Evolutionary conservation across 1,140 invertebrate genomes (phyloP), one percentile per base, ranked within the genome.

Genomic region (Aphis gossypii): DNA sequence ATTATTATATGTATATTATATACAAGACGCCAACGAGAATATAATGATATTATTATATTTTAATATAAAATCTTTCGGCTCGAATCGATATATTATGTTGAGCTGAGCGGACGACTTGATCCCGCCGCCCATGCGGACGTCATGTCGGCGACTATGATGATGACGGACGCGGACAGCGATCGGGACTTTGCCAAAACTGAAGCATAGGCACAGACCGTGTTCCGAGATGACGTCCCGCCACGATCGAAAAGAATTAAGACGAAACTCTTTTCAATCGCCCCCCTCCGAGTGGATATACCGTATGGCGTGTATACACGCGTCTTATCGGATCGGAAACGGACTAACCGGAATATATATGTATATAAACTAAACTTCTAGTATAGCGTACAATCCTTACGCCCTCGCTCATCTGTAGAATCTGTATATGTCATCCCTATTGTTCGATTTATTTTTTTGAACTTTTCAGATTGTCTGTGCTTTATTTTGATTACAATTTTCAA

Each of bases 141-240:
- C 87, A 54, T 89, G n/a, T 35, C 30, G n/a, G 35, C 87, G n/a
- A 35, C 87, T 20, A 46, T 4, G 41, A 86, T n/a, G 60, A 76
- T 76, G 84, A 25, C 25, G 84, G 86, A 18, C 60, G 60, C 60
- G n/a, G 46, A 51, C 86, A n/a, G 86, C 46, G 30, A n/a, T 51
- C 87, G n/a, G n/a, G n/a, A 89, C 87, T 89, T 89, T 54, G 87
- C 87, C 30, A 89, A 89, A 25, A 89, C 87, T 6, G 20, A n/a
- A 41, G 30, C n/a, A 20, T 14, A 3, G 9, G n/a, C 46, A 38
- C 30, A 30, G 44, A 14, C 84, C n/a, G 11, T 35, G n/a, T 35
- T 54, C 87, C 35, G 25, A 21, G 21, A 89, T 48, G 87, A 54
- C 87, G 87, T 89, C 87, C 87, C 48, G 87, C 87, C 35, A 89